These are phyloP conservation scores for Myotis brandtii DNA, from an alignment of 2,113 vertebrate species.

Conservation along the genomic window DNA sequence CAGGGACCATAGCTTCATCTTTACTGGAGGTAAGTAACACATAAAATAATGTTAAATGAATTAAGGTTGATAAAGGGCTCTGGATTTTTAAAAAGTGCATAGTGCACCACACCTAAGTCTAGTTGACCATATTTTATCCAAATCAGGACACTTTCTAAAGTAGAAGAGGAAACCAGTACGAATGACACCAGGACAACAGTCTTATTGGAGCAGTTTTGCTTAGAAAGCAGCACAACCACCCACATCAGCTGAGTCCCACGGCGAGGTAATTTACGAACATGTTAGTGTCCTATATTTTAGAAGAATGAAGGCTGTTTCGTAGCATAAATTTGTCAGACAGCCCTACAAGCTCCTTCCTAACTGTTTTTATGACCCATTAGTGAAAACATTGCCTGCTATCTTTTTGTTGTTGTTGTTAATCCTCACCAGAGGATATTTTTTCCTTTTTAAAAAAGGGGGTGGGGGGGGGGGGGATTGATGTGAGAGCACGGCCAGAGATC, in stretches of 20 bases:
- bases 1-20: not conserved
- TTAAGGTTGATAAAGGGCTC: not conserved
- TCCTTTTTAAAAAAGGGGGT: too few relatives aligned
- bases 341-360: not conserved
- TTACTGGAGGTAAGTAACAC: not conserved
- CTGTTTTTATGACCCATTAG: slow-evolving; percentile 12
- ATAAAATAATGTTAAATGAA: slow-evolving; percentile 29
- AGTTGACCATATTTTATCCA: not conserved
- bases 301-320: not conserved
- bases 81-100: not conserved
- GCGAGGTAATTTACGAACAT: not conserved
- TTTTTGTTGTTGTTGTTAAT: too few relatives aligned
- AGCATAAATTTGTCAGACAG: slow-evolving; percentile 14
- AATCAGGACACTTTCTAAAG: not conserved
- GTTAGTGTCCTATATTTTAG: not conserved
- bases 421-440: too few relatives aligned
- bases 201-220: not conserved
- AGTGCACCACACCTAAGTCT: not conserved
- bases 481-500: too few relatives aligned
- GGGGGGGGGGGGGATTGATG: too few relatives aligned
- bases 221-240: slow-evolving; percentile 3
- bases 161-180: not conserved
- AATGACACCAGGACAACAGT: not conserved
- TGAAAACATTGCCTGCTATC: not conserved
- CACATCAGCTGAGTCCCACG: not conserved